These are phyloP conservation scores for Halisarca cf. caerulea DNA, from an alignment of 37 sponge, comb jelly and placozoan species.

Conservation along the genomic window DNA sequence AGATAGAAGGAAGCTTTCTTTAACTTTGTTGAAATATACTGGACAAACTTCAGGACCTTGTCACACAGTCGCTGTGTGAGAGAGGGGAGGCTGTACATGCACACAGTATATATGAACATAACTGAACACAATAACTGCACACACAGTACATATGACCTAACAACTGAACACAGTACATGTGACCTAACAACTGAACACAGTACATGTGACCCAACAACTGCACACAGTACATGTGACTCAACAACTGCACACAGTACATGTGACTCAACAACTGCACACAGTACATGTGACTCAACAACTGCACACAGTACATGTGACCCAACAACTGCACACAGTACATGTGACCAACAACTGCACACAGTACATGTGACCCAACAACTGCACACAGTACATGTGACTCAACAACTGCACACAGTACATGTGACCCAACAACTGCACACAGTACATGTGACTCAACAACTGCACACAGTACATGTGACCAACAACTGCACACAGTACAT, in stretches of 20 bases:
- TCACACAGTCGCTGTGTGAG: slow-evolving; percentile 8
- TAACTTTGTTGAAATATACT: slow-evolving; percentile 3
- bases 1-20: background rate
- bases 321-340: no score
- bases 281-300: no score
- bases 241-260: background rate
- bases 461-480: background rate
- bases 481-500: no score
- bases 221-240: no score
- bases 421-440: no score
- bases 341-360: background rate
- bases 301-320: background rate
- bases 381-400: no score
- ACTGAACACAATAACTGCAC: no score
- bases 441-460: no score
- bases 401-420: no score
- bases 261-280: no score
- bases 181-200: no score
- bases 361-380: background rate
- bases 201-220: background rate
- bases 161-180: no score
- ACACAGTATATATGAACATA: background rate
- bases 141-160: background rate
- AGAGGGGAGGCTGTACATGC: background rate
- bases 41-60: slow-evolving; percentile 4